Evolutionary conservation across 1,140 invertebrate genomes (phyloP), one percentile per base, ranked within the genome.

Genomic region (Globodera rostochiensis): DNA sequence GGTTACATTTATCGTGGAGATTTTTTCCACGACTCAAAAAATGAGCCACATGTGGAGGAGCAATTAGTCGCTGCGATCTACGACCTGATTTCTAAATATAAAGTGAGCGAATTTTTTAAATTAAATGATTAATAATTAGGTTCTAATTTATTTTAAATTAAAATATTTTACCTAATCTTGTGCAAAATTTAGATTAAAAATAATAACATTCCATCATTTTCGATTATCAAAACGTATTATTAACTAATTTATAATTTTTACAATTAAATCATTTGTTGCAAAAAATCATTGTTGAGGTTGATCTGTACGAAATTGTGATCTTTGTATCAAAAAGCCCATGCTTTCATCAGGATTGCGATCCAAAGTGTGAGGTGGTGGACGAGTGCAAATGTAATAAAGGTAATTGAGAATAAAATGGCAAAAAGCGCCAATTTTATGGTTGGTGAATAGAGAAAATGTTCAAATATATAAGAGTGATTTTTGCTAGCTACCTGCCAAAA

Each of bases 1-100:
- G 89, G 90, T 77, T 89, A 89, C 78, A 90, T 89, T 60, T 89
- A 90, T 79, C 79, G 88, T 53, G 87, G 89, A n/a, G 88, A 89
- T 67, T 89, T 90, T 74, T 89, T 88, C 76, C 88, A 89, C 66
- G 88, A 89, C 69, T 85, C 85, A 8, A 89, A 89, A 79, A 86
- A 79, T 67, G 88, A 89, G 73, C 89, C 88, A 13, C 88, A 89
- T 73, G 88, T 89, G 11, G 88, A 89, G 80, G 88, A 89, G 70
- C 88, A 89, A 81, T 74, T 89, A 13, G 88, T 89, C 25, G 88
- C 89, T 13, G 89, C 89, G 1, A 88, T 89, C 70, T 89, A 90
- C 66, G 88, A 89, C 86, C 75, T 89, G 5, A 89, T 89, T 36
- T 89, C 88, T 8, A 89, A 89, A 80, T 89, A 89, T 73, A 88